Conservation (phyloP, 2,113 vertebrate species). For the Hydrolagus affinis region DNA sequence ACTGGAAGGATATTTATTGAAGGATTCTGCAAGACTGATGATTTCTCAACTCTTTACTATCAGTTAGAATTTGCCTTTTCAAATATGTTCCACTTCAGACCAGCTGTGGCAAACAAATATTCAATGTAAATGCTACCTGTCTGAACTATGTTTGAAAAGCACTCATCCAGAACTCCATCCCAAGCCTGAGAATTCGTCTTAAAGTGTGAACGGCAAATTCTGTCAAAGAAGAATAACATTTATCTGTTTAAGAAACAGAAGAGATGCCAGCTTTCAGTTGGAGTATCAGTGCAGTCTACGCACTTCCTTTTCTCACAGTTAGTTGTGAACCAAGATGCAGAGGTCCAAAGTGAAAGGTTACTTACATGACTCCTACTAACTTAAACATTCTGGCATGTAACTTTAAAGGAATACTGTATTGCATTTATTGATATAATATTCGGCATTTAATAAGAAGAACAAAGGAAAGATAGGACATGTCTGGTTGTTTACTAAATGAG, state of each 20-base stretch:
- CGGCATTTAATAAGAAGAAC: background rate
- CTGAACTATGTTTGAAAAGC: background rate
- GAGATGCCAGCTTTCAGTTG: background rate
- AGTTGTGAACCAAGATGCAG: constrained; percentile 27
- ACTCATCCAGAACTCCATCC: background rate
- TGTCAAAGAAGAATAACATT: constrained; percentile 24
- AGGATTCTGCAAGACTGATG: background rate
- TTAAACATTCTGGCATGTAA: background rate
- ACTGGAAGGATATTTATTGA: background rate
- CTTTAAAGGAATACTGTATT: background rate
- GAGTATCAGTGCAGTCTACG: background rate
- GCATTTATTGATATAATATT: background rate
- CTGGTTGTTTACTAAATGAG: background rate
- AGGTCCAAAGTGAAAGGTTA: constrained; percentile 21
- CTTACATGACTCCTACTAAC: background rate
- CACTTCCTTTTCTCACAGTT: constrained; percentile 33
- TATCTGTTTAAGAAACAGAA: background rate
- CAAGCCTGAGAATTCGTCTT: constrained; percentile 1
- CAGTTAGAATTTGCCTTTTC: background rate
- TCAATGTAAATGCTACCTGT: background rate
- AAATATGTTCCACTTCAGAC: background rate
- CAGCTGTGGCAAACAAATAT: background rate
- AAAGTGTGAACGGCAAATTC: background rate
- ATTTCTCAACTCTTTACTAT: background rate
- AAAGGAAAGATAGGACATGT: background rate